Evolutionary conservation across 1,140 invertebrate species (phyloP).

Genomic region (Kradibia gibbosae): DNA sequence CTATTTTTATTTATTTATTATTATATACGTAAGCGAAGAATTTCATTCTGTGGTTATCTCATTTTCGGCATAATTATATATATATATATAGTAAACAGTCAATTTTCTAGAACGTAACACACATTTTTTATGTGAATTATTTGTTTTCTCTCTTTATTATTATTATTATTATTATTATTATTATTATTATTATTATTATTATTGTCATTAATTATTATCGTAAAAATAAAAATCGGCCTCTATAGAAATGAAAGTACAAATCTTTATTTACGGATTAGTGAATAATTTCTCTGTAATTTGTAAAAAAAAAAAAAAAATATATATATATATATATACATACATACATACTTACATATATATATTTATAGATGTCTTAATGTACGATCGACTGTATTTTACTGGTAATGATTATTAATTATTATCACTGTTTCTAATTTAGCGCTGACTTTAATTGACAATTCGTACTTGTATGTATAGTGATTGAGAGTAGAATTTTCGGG

Average conservation of each 20-base stretch:
- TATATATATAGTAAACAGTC: slow-evolving; percentile 41
- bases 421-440: slow-evolving; percentile 36
- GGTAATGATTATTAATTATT: slow-evolving; percentile 25
- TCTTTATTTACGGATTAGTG: slow-evolving; percentile 44
- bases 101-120: slow-evolving; percentile 28
- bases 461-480: slow-evolving; percentile 35
- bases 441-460: neutral
- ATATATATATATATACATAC: neutral
- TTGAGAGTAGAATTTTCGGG: slow-evolving; percentile 45
- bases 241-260: slow-evolving; percentile 50
- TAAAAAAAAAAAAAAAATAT: slow-evolving; percentile 28
- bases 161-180: slow-evolving; percentile 30
- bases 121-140: slow-evolving; percentile 37
- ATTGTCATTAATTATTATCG: slow-evolving; percentile 6
- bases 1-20: slow-evolving; percentile 53
- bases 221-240: slow-evolving; percentile 42
- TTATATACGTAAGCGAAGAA: slow-evolving; percentile 6
- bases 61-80: slow-evolving; percentile 17
- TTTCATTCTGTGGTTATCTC: slow-evolving; percentile 15
- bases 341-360: neutral
- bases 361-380: slow-evolving; percentile 32
- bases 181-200: neutral
- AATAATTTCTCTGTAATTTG: slow-evolving; percentile 41
- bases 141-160: slow-evolving; percentile 40
- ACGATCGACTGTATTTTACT: slow-evolving; percentile 42